Evolutionary conservation across 2,797 vertebrate genomes (phyloP).

Genomic region (Myotis myotis): DNA sequence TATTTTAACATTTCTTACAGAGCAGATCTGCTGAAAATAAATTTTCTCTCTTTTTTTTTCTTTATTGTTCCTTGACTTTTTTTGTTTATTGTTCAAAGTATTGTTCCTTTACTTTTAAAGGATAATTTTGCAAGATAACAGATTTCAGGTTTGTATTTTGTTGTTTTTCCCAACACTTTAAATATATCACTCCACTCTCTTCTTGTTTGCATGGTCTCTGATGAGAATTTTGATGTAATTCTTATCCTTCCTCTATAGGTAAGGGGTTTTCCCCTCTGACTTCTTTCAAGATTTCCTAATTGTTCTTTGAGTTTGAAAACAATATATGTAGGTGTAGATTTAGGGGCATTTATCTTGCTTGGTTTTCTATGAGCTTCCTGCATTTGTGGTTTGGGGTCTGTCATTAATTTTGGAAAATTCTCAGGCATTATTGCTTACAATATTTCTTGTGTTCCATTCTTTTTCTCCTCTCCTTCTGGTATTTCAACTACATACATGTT

Average conservation of each 20-base stretch:
- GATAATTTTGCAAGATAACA: background rate
- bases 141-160: background rate
- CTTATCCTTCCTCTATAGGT: background rate
- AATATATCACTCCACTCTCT: background rate
- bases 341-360: background rate
- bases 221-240: background rate
- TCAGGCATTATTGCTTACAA: background rate
- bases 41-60: background rate
- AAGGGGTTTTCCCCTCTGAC: background rate
- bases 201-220: background rate
- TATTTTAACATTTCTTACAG: background rate
- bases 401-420: background rate
- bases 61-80: background rate
- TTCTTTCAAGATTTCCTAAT: background rate
- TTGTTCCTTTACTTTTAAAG: background rate
- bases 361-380: background rate
- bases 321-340: background rate
- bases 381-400: background rate
- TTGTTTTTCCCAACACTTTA: background rate
- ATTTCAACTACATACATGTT: background rate
- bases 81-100: background rate
- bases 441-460: background rate
- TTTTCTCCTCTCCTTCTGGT: background rate
- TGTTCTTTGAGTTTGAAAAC: background rate
- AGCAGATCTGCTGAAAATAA: background rate